Conservation (phyloP, 2,888 invertebrate genomes). For the Phortica magna region DNA sequence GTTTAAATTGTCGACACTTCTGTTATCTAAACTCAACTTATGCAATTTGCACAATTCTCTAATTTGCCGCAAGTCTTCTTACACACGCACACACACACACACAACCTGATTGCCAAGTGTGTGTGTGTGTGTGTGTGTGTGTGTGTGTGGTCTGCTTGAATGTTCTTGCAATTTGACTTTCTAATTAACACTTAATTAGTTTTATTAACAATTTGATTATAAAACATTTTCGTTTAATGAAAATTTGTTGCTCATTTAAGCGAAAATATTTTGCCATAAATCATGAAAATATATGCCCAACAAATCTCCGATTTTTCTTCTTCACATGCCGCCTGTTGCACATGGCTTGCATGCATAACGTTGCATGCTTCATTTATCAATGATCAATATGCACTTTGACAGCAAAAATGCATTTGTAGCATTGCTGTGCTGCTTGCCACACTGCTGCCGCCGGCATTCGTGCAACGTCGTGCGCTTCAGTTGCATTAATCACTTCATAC, state of each 20-base stretch:
- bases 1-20: slow-evolving; percentile 7
- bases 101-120: no score
- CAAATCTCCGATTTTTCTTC: no score
- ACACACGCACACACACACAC: neutral
- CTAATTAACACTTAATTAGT: neutral
- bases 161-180: neutral
- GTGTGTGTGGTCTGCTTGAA: no score
- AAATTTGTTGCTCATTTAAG: no score
- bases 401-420: slow-evolving; percentile 35
- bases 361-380: slow-evolving; percentile 2
- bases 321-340: neutral
- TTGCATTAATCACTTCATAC: slow-evolving; percentile 29
- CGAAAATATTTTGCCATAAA: no score
- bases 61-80: neutral
- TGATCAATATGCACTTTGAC: slow-evolving; percentile 22
- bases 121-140: no score
- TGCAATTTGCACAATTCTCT: neutral
- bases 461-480: neutral
- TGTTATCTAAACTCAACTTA: neutral
- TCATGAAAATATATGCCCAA: no score
- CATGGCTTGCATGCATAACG: neutral
- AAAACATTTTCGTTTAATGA: no score
- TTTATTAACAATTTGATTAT: neutral
- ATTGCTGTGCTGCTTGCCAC: neutral
- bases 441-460: neutral